phyloP scores from a whole-genome alignment of 1,140 invertebrate species.

The Campodea augens region DNA sequence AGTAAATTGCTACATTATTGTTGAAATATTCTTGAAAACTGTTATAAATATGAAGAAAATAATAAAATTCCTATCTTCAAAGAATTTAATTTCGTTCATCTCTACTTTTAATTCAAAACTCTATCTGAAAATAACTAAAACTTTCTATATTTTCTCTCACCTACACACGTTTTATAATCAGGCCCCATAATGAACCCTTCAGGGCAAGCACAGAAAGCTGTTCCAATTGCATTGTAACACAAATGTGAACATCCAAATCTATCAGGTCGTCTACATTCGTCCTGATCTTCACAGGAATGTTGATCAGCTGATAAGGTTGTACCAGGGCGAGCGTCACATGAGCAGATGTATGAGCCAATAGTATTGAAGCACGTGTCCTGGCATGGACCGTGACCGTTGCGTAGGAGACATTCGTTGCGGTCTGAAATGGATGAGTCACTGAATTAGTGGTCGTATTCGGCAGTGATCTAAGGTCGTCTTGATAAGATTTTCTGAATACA shows the following conservation, averaged over 20 bases:
- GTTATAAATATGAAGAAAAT: no score
- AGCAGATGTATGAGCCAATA: slow-evolving; percentile 36
- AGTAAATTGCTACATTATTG: no score
- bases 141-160: no score
- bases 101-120: no score
- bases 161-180: slow-evolving; percentile 33
- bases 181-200: slow-evolving; percentile 29
- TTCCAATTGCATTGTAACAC: slow-evolving; percentile 48
- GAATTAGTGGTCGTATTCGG: no score
- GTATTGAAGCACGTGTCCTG: slow-evolving; percentile 43
- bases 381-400: slow-evolving; percentile 44
- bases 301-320: slow-evolving; percentile 36
- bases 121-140: no score
- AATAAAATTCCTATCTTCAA: no score
- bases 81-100: no score
- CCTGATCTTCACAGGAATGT: slow-evolving; percentile 34
- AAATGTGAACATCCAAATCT: slow-evolving; percentile 25
- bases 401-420: slow-evolving; percentile 37
- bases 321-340: slow-evolving; percentile 33
- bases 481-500: no score
- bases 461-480: no score
- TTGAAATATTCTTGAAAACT: no score
- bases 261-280: slow-evolving; percentile 37
- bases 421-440: slow-evolving; percentile 26
- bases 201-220: slow-evolving; percentile 46